Percentiles rank a stretch among this genome's conserved stretches.
These are phyloP conservation scores for Drosophila watanabei DNA, from an alignment of 1,140 invertebrate genomes.

Conservation along the genomic window DNA sequence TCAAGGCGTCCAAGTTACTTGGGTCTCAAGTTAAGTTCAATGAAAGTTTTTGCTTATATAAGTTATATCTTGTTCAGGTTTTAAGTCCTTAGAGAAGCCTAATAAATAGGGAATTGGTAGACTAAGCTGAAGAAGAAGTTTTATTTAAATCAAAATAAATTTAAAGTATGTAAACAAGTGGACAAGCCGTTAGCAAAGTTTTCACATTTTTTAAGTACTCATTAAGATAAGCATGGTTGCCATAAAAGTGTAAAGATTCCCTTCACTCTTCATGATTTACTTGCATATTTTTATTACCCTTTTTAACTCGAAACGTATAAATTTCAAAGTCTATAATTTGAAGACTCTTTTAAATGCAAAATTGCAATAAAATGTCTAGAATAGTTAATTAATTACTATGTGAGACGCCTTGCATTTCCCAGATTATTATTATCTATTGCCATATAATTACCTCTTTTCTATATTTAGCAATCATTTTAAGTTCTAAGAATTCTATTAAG, in stretches of 20 bases:
- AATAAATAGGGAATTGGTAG: neutral
- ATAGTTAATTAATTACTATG: neutral
- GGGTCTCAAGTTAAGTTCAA: conserved; percentile 8
- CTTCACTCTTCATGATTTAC: no score
- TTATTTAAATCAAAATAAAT: neutral
- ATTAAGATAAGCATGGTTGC: neutral
- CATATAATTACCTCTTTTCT: neutral
- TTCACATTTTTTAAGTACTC: neutral
- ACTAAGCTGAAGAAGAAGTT: no score
- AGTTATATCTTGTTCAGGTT: neutral
- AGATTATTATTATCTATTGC: neutral
- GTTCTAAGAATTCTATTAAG: neutral
- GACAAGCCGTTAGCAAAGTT: neutral
- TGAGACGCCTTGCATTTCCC: neutral
- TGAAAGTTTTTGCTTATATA: conserved; percentile 22
- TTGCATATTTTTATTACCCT: neutral
- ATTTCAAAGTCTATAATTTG: neutral
- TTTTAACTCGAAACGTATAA: neutral
- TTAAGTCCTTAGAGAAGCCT: no score
- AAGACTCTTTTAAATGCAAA: neutral
- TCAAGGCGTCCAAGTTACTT: conserved; percentile 9
- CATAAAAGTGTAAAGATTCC: neutral
- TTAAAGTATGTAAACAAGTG: no score
- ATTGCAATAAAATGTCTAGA: neutral
- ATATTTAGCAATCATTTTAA: neutral